phyloP scores from a whole-genome alignment of 2,113 vertebrate species.

The Siphamia tubifer region DNA sequence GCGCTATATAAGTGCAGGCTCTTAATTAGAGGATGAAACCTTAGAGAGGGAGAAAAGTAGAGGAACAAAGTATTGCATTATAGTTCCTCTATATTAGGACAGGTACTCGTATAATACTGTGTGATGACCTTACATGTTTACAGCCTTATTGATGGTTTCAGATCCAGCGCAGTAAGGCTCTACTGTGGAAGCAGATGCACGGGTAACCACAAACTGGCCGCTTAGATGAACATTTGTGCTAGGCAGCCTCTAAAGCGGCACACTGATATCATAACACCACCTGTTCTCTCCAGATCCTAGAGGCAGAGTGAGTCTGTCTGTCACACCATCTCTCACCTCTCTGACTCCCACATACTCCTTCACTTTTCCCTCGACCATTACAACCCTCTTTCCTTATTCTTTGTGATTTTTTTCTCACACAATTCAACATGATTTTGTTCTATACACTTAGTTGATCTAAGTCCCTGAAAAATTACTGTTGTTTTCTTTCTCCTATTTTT shows the following conservation, averaged over 20 bases:
- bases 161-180: constrained; percentile 54
- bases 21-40: no score
- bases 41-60: no score
- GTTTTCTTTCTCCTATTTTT: no score
- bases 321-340: constrained; percentile 16
- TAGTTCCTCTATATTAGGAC: neutral
- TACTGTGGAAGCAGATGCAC: constrained; percentile 62
- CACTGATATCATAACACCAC: constrained; percentile 70
- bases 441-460: no score
- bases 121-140: constrained; percentile 32
- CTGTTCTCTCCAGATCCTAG: constrained; percentile 65
- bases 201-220: constrained; percentile 63
- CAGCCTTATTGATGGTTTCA: constrained; percentile 54
- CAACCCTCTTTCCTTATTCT: neutral
- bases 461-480: no score
- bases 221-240: constrained; percentile 70
- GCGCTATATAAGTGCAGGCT: no score
- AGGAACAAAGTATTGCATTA: no score
- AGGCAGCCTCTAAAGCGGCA: constrained; percentile 56
- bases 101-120: neutral
- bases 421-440: no score
- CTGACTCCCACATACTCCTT: constrained; percentile 4
- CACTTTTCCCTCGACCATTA: neutral
- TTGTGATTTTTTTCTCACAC: no score
- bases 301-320: constrained; percentile 25